Base-by-base conservation (phyloP, 2,797 vertebrate species). In the Pseudotriccus pelzelni region DNA sequence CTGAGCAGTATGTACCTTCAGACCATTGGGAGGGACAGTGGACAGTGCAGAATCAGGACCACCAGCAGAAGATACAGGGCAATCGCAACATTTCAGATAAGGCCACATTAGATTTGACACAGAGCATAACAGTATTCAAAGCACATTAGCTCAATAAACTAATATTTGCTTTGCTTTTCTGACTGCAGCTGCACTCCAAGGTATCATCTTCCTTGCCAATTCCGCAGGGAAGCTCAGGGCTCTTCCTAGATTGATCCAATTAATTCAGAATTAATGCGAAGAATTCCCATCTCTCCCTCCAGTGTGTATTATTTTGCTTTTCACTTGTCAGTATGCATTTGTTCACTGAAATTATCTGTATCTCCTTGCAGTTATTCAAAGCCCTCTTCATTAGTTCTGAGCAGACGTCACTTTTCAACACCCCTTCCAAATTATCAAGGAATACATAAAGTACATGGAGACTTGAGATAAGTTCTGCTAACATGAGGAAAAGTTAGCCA, bases 101-200 rank as follows among this genome's bases (percentile, higher is more conserved):
- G 44, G 63, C 53, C 55, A 66, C 23, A 47, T 56, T 16, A 60
- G 86, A 52, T 87, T 56, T 91, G 70, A 84, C 24, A 58, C 34
- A 82, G 79, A 89, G 66, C 25, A 32, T 7, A 30, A 41, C 27
- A 58, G n/a, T 41, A 73, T 79, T 90, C 41, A 75, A 81, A 87
- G 25, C 17, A 41, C 0, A 1, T 67, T 80, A 66, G 30, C 60
- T 85, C 36, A 81, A 44, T 30, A 58, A 91, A 30, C 9, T 36
- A 81, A 14, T 83, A 81, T 47, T 91, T 78, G 60, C 64, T 93
- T 87, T 68, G 68, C 27, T 83, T 78, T 95, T 66, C 63, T 89
- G 66, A 52, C 43, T 87, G 62, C 43, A 83, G 72, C 76, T 87
- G 46, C 46, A 83, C 25, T 72, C 36, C 7, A 28, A 87, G 75